These are phyloP conservation scores for Pholis gunnellus DNA, from an alignment of 2,113 vertebrate species.

Conservation along the genomic window DNA sequence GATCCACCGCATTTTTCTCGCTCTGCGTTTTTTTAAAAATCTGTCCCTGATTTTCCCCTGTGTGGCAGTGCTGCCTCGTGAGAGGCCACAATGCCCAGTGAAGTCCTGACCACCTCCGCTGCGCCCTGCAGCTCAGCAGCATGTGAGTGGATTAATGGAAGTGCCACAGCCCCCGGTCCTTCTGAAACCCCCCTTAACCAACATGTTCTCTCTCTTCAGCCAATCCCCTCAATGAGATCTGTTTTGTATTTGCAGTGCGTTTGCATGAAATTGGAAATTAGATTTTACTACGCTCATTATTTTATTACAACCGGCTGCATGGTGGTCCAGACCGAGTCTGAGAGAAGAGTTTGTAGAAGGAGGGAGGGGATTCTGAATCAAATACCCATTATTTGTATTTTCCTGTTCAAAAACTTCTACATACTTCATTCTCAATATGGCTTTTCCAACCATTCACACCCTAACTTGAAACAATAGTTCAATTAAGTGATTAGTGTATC, in stretches of 20 bases:
- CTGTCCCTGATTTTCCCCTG: slow-evolving; percentile 33
- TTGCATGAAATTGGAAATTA: slow-evolving; percentile 18
- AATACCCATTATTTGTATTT: background rate
- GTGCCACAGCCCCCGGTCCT: slow-evolving; percentile 17
- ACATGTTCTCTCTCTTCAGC: slow-evolving; percentile 13
- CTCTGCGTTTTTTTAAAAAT: slow-evolving; percentile 31
- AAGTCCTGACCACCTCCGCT: slow-evolving; percentile 23
- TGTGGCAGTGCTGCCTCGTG: slow-evolving; percentile 10
- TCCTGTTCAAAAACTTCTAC: background rate
- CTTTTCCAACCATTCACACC: background rate
- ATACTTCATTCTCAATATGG: background rate
- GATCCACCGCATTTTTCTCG: slow-evolving; percentile 74
- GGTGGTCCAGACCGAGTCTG: background rate
- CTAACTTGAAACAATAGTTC: background rate
- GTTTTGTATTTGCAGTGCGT: slow-evolving; percentile 4
- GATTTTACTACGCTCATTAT: background rate
- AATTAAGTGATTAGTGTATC: background rate
- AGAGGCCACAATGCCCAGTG: background rate
- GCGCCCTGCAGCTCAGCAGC: slow-evolving; percentile 29
- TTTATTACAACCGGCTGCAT: background rate
- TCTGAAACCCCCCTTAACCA: slow-evolving; percentile 11
- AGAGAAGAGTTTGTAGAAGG: background rate
- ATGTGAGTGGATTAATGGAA: slow-evolving; percentile 60
- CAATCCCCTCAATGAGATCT: background rate
- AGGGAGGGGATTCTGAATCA: slow-evolving; percentile 3